Percentiles rank a stretch among this genome's conserved stretches.
phyloP scores from a whole-genome alignment of 2,888 invertebrate species.

The Dendrolimus houi region DNA sequence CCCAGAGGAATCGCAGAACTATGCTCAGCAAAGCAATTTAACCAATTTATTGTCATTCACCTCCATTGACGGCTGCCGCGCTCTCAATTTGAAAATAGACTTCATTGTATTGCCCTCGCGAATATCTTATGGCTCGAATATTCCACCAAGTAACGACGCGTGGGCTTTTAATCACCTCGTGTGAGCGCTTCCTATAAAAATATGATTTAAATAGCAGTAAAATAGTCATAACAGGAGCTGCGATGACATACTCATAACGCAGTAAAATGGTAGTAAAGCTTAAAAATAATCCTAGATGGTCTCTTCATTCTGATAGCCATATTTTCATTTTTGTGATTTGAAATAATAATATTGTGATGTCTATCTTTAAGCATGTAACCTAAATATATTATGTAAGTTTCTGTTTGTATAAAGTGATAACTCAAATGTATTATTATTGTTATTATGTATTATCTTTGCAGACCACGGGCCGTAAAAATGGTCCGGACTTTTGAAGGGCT shows the following conservation, averaged over 20 bases:
- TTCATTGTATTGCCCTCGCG: conserved; percentile 51
- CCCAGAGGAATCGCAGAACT: conserved; percentile 56
- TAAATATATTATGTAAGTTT: no score
- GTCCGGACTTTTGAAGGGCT: no score
- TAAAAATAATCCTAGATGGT: conserved; percentile 25
- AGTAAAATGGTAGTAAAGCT: conserved; percentile 42
- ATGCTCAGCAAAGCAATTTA: conserved; percentile 66
- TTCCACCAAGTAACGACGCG: background rate
- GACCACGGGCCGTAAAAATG: no score
- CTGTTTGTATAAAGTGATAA: no score
- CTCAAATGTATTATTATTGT: no score
- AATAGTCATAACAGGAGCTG: conserved; percentile 39
- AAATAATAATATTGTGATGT: no score
- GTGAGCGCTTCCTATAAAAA: conserved; percentile 40
- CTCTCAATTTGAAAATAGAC: conserved; percentile 69
- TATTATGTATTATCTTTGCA: no score
- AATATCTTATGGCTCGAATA: conserved; percentile 28
- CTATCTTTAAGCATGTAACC: no score
- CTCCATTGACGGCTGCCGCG: conserved; percentile 65
- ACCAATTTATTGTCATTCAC: conserved; percentile 72
- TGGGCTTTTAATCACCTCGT: background rate
- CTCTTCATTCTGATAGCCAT: background rate
- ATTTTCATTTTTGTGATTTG: no score
- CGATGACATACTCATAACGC: conserved; percentile 53
- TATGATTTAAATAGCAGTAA: conserved; percentile 52